Percentiles rank a stretch among this genome's conserved stretches.
These are phyloP conservation scores for Baryphthengus martii DNA, from an alignment of 2,113 vertebrate species.

Conservation along the genomic window DNA sequence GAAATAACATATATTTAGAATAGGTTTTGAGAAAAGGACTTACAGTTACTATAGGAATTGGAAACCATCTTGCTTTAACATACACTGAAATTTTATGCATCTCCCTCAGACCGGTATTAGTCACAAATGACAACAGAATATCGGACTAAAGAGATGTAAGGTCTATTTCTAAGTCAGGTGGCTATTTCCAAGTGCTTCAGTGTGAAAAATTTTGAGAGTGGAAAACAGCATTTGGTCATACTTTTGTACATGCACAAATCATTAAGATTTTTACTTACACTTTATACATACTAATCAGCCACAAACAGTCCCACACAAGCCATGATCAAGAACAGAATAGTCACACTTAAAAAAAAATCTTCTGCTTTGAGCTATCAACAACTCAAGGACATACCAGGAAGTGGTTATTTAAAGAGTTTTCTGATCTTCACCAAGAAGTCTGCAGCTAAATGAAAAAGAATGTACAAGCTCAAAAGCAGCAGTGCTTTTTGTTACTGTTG, in stretches of 20 bases:
- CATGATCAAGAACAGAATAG: constrained; percentile 33
- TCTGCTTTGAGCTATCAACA: constrained; percentile 41
- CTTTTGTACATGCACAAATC: background rate
- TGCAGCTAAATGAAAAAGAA: constrained; percentile 45
- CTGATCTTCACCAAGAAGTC: constrained; percentile 37
- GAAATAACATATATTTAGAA: background rate
- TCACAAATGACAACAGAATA: background rate
- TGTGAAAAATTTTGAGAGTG: background rate
- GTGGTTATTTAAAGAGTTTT: constrained; percentile 47
- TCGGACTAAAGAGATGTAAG: background rate
- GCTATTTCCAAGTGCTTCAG: background rate
- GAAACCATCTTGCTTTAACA: background rate
- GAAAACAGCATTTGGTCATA: background rate
- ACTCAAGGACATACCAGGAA: constrained; percentile 6
- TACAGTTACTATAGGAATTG: background rate
- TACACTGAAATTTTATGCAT: background rate
- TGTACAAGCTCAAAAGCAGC: constrained; percentile 5
- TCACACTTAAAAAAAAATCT: background rate
- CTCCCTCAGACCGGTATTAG: background rate
- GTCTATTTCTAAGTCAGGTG: background rate
- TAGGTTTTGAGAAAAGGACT: background rate
- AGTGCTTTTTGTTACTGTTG: background rate
- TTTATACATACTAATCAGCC: constrained; percentile 1
- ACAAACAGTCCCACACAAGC: background rate
- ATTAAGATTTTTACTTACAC: constrained; percentile 6